Percentiles rank a stretch among this genome's conserved stretches.
Conservation (phyloP, 1,140 invertebrate species). For the Tenebrio molitor region DNA sequence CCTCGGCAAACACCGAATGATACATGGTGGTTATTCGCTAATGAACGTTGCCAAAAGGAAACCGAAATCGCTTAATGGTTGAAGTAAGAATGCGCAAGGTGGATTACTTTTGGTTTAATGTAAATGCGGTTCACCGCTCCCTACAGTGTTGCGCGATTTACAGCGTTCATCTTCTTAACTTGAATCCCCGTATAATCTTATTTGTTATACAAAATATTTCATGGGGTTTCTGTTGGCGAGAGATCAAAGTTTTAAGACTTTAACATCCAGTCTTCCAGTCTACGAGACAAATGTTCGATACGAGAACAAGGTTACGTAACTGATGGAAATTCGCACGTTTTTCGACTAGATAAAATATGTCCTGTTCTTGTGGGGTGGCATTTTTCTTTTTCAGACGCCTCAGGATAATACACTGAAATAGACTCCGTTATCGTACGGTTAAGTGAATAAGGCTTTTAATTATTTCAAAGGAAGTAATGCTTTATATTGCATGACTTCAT, state of each 20-base stretch:
- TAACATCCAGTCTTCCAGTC: constrained; percentile 39
- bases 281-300: constrained; percentile 39
- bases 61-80: constrained; percentile 20
- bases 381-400: neutral
- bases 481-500: constrained; percentile 37
- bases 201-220: constrained; percentile 44
- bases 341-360: neutral
- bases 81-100: constrained; percentile 24
- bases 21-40: constrained; percentile 14
- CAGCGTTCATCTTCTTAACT: constrained; percentile 42
- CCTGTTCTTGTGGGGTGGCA: neutral
- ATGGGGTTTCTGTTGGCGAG: constrained; percentile 32
- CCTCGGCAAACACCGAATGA: neutral
- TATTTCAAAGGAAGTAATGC: constrained; percentile 27
- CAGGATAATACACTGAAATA: constrained; percentile 2
- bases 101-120: constrained; percentile 27
- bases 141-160: constrained; percentile 25
- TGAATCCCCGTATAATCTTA: constrained; percentile 41
- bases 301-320: constrained; percentile 32
- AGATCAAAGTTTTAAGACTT: constrained; percentile 42
- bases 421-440: neutral
- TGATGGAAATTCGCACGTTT: neutral
- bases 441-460: constrained; percentile 30
- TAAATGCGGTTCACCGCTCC: constrained; percentile 39
- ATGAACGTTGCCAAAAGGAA: constrained; percentile 15